Evolutionary conservation across 2,113 vertebrate genomes (phyloP).

Genomic region (Aix galericulata): DNA sequence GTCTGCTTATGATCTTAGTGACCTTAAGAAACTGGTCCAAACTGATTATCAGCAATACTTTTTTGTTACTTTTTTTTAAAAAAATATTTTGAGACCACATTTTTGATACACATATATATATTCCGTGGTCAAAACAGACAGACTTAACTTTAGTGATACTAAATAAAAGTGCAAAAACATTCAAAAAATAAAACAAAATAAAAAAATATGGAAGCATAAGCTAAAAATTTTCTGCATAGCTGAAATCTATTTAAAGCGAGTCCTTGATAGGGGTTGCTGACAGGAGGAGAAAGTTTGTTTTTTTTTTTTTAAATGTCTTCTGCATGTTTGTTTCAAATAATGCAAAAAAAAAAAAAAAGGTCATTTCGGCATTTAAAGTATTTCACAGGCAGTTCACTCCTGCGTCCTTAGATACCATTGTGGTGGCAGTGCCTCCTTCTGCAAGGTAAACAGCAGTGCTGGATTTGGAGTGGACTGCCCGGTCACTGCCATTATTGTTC

Average conservation of each 20-base stretch:
- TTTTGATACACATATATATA: constrained; percentile 83
- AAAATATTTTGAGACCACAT: constrained; percentile 91
- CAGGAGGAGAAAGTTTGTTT: constrained; percentile 76
- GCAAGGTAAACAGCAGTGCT: constrained; percentile 92
- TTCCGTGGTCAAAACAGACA: constrained; percentile 83
- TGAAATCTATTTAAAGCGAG: constrained; percentile 97
- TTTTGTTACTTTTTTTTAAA: constrained; percentile 77
- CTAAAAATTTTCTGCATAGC: constrained; percentile 96
- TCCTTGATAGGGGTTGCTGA: constrained; percentile 81
- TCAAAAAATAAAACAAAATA: constrained; percentile 78
- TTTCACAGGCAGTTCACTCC: constrained; percentile 89
- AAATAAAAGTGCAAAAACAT: constrained; percentile 83
- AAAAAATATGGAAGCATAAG: constrained; percentile 88
- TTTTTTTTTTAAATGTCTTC: constrained; percentile 68
- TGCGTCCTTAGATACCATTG: constrained; percentile 82
- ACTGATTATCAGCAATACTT: constrained; percentile 90
- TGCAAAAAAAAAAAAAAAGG: constrained; percentile 49
- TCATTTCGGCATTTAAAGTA: constrained; percentile 56
- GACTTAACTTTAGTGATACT: constrained; percentile 83
- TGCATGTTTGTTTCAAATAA: constrained; percentile 75
- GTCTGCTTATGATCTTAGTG: constrained; percentile 84
- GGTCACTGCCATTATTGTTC: constrained; percentile 77
- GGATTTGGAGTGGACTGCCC: constrained; percentile 85
- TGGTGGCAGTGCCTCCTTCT: constrained; percentile 86
- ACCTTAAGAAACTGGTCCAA: constrained; percentile 80